phyloP scores from a whole-genome alignment of 2,888 invertebrate species.

The Apamea epomidion region DNA sequence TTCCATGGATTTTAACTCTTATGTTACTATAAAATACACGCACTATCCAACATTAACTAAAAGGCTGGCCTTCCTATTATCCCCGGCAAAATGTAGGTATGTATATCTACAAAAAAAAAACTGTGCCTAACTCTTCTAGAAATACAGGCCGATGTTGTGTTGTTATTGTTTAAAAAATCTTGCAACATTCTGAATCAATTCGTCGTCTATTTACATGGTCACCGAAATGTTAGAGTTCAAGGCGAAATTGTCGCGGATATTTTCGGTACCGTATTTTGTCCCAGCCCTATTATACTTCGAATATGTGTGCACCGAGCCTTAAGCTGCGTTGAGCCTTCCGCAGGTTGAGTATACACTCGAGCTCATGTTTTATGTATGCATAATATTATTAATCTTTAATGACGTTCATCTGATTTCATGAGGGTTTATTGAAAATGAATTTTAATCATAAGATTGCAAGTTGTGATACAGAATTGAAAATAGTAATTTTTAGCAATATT shows the following conservation, averaged over 20 bases:
- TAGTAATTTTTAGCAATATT: background rate
- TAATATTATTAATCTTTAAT: slow-evolving; percentile 1
- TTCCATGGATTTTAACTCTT: background rate
- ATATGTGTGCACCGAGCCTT: slow-evolving; percentile 29
- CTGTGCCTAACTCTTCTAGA: no score
- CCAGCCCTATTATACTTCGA: slow-evolving; percentile 19
- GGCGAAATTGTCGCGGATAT: slow-evolving; percentile 2
- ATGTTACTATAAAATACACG: background rate
- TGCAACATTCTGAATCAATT: slow-evolving; percentile 1
- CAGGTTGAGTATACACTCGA: background rate
- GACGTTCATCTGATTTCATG: background rate
- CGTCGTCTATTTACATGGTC: slow-evolving; percentile 22
- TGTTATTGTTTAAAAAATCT: background rate
- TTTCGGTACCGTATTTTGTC: slow-evolving; percentile 10
- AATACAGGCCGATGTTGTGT: background rate
- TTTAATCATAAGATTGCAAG: background rate
- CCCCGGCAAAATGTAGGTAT: background rate
- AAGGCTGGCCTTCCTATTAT: background rate
- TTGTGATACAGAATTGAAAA: background rate
- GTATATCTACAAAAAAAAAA: background rate
- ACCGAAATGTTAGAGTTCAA: background rate
- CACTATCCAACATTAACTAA: background rate
- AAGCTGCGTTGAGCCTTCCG: slow-evolving; percentile 36
- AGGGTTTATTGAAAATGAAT: background rate
- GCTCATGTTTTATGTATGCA: slow-evolving; percentile 18